Base-by-base conservation (phyloP, 2,113 vertebrate species). In the Falcunculus frontatus region DNA sequence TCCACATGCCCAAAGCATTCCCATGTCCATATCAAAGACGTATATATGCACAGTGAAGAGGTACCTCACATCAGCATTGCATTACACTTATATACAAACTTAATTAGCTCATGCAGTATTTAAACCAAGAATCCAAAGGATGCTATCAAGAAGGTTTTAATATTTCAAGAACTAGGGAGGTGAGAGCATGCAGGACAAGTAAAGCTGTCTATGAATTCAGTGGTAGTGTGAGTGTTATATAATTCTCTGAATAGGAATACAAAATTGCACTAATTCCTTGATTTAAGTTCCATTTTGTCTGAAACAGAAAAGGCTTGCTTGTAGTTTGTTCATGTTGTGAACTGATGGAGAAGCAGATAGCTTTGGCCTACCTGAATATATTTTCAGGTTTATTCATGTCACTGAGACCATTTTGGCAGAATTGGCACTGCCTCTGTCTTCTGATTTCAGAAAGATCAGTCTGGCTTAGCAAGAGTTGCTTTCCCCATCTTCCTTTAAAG, bases 251-350 rank as follows among this genome's bases (percentile, higher is more conserved):
- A 55, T 5, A 1, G 9, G 75, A 80, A 85, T 67, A 62, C 4
- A 49, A 92, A 96, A 64, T 80, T 56, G 37, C 65, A 68, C 32
- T 69, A 67, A 89, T 92, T 90, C 50, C 94, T 92, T 90, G 67
- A 65, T 90, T 90, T 90, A 9, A 0, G 1, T 84, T 88, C 72
- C 9, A 42, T 41, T 96, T 84, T 70, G 21, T 70, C 49, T 49
- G 67, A 90, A 85, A 70, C 6, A 35, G 27, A 69, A 95, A 67
- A 25, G 4, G 8, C 17, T 88, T 83, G 30, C 30, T 74, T 77
- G 42, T 70, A 39, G 33, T 52, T 85, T 49, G 55, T 69, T 94
- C 55, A 63, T 64, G 72, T 55, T 88, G 59, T 53, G 63, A 90
- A 74, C 13, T 67, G 27, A n/a, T 81, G 44, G 73, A 67, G 56